Evolutionary conservation across 2,888 invertebrate genomes (phyloP).

Genomic region (Epistrophella euchroma): DNA sequence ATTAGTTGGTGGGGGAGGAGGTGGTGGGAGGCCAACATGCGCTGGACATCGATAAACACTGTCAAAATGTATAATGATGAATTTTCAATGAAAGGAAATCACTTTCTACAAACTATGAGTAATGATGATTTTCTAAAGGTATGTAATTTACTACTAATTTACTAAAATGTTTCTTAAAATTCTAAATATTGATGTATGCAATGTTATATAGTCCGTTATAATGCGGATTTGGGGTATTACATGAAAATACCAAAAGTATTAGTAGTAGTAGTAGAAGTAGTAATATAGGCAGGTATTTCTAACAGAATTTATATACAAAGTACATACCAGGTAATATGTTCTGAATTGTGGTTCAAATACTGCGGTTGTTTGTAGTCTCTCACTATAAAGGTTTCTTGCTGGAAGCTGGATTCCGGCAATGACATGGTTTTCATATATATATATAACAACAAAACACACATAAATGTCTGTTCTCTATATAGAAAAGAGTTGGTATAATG

Average conservation of each 20-base stretch:
- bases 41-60: constrained; percentile 85
- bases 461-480: constrained; percentile 67
- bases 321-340: constrained; percentile 80
- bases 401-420: constrained; percentile 74
- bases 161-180: background rate
- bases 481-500: constrained; percentile 6
- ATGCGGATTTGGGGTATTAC: constrained; percentile 36
- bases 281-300: constrained; percentile 50
- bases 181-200: constrained; percentile 9
- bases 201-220: constrained; percentile 13
- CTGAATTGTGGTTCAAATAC: constrained; percentile 83
- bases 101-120: constrained; percentile 3
- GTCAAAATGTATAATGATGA: constrained; percentile 48
- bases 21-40: constrained; percentile 85
- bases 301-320: constrained; percentile 50
- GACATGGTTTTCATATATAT: constrained; percentile 57
- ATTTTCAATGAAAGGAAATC: constrained; percentile 15
- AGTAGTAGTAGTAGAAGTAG: background rate
- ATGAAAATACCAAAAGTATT: constrained; percentile 16
- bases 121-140: constrained; percentile 7
- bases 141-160: background rate
- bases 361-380: constrained; percentile 69
- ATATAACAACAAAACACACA: constrained; percentile 60
- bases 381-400: constrained; percentile 71
- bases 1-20: constrained; percentile 87